A percentile compares a stretch with the other conserved stretches of the same genome.
phyloP scores from a whole-genome alignment of 2,888 invertebrate genomes.

The Buathra laborator region DNA sequence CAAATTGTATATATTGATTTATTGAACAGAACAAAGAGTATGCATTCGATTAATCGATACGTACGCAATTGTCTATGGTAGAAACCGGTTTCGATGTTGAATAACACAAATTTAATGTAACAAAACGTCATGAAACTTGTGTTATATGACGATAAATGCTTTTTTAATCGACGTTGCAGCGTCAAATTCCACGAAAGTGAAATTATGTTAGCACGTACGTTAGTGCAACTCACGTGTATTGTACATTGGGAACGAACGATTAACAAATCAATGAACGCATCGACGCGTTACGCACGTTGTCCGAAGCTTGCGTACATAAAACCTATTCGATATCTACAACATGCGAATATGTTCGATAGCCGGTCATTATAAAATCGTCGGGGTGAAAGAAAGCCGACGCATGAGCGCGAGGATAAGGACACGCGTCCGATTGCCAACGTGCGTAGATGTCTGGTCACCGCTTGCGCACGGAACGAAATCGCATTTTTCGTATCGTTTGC shows the following conservation, averaged over 20 bases:
- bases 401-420: slow-evolving; percentile 49
- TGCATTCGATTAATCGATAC: too few relatives aligned
- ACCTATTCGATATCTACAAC: neutral
- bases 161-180: neutral
- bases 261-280: slow-evolving; percentile 70
- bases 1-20: too few relatives aligned
- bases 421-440: slow-evolving; percentile 33
- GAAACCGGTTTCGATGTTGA: too few relatives aligned
- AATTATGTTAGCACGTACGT: slow-evolving; percentile 22
- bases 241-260: slow-evolving; percentile 52
- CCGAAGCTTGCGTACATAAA: slow-evolving; percentile 33
- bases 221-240: slow-evolving; percentile 22
- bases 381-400: slow-evolving; percentile 55
- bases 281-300: slow-evolving; percentile 60
- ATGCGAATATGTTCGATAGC: slow-evolving; percentile 56
- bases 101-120: too few relatives aligned
- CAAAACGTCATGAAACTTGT: too few relatives aligned
- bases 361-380: slow-evolving; percentile 60
- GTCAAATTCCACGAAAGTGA: slow-evolving; percentile 12
- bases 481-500: slow-evolving; percentile 15
- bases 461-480: neutral
- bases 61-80: too few relatives aligned
- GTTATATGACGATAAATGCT: too few relatives aligned
- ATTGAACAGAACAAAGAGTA: too few relatives aligned
- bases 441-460: neutral